phyloP scores from a whole-genome alignment of 2,113 vertebrate species.

The Acinonyx jubatus region DNA sequence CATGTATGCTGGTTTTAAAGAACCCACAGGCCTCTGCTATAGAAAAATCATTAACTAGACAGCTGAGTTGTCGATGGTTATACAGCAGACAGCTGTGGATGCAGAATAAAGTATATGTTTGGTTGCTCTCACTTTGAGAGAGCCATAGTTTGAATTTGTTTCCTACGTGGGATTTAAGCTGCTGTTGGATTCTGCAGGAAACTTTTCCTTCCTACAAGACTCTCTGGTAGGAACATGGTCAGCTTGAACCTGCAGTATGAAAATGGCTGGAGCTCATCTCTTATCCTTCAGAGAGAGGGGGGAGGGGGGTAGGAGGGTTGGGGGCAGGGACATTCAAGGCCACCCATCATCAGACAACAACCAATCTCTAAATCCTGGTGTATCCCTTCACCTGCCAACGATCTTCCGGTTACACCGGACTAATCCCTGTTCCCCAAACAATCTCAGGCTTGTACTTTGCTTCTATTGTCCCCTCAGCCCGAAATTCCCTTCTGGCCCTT shows the following conservation, averaged over 20 bases:
- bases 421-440: background rate
- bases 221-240: background rate
- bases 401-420: background rate
- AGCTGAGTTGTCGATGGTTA: background rate
- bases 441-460: background rate
- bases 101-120: background rate
- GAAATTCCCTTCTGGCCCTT: background rate
- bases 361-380: background rate
- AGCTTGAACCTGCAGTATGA: background rate
- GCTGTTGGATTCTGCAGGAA: background rate
- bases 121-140: background rate
- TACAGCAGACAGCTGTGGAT: background rate
- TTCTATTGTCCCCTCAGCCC: background rate
- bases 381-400: no score
- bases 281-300: background rate
- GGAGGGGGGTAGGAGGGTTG: no score
- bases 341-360: background rate
- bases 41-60: background rate
- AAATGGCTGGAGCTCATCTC: background rate
- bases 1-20: background rate
- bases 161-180: background rate
- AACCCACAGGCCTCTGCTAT: background rate
- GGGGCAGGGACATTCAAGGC: background rate
- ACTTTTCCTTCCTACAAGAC: conserved; percentile 8
- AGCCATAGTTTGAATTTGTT: background rate